Percentiles rank a stretch among this genome's conserved stretches.
Evolutionary conservation across 2,888 invertebrate species (phyloP).

Genomic region (Hirtodrosophila histrioides): DNA sequence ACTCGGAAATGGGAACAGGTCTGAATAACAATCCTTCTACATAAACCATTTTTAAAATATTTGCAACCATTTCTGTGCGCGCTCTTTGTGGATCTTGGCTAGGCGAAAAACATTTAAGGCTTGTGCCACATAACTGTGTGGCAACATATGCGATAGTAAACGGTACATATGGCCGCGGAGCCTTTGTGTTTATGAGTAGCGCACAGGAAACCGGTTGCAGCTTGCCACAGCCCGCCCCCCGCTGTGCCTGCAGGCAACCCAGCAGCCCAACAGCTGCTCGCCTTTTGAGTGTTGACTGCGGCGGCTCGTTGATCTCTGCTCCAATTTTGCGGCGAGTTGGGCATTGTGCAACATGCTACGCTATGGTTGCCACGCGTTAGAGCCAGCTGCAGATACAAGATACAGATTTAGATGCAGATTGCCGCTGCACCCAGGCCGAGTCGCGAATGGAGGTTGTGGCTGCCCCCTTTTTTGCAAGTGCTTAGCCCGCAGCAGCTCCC

Average conservation of each 20-base stretch:
- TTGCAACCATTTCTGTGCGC: slow-evolving; percentile 1
- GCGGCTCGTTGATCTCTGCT: slow-evolving; percentile 75
- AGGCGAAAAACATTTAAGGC: slow-evolving; percentile 7
- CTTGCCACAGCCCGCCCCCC: slow-evolving; percentile 17
- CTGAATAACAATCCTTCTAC: not conserved
- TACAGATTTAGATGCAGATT: slow-evolving; percentile 48
- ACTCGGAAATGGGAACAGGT: too few relatives aligned
- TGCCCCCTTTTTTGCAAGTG: slow-evolving; percentile 19
- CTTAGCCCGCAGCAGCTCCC: not conserved
- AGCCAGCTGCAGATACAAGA: slow-evolving; percentile 45
- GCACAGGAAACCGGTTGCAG: slow-evolving; percentile 66
- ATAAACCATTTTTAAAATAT: slow-evolving; percentile 7
- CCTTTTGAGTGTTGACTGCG: slow-evolving; percentile 41
- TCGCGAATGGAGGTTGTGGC: too few relatives aligned
- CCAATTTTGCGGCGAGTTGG: slow-evolving; percentile 57
- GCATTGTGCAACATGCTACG: slow-evolving; percentile 69
- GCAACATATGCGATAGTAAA: not conserved
- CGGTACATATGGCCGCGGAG: slow-evolving; percentile 25
- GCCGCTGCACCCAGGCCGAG: slow-evolving; percentile 16
- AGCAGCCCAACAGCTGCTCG: slow-evolving; percentile 38
- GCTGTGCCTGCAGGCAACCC: slow-evolving; percentile 25
- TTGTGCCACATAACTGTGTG: slow-evolving; percentile 35
- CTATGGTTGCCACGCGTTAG: slow-evolving; percentile 47
- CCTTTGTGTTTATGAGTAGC: slow-evolving; percentile 31
- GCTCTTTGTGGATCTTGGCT: slow-evolving; percentile 9